Evolutionary conservation across 2,113 vertebrate genomes (phyloP), one percentile per base, ranked within the genome.

Genomic region (Phalacrocorax pelagicus): DNA sequence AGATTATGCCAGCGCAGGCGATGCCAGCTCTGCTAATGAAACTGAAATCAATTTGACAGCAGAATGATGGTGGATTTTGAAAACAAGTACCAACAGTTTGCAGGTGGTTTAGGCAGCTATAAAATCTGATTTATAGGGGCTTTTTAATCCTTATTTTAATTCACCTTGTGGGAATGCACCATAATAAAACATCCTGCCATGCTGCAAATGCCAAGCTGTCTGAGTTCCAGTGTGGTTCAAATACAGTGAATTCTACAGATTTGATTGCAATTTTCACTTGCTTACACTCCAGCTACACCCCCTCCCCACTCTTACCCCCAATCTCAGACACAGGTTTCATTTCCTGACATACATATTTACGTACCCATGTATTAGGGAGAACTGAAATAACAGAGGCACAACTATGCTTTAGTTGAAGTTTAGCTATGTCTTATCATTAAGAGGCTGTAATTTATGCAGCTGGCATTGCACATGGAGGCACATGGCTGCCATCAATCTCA

Each of bases 111-210:
- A 92, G 84, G 94, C 94, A 95, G 96, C 97, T 69, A 96, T 97
- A 97, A 97, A 97, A 90, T 69, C 80, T 97, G 97, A 98, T 98
- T 98, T 97, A 97, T 77, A 63, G 86, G 49, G 46, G 49, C 82
- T 91, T 96, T 97, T 96, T 94, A 97, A 94, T 97, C 90, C 92
- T 97, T 95, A 82, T 82, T 96, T 96, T 96, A 97, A 97, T 97
- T 97, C 96, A 97, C 97, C 97, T 97, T 97, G 85, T 96, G 96
- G 96, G 95, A 97, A 95, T 22, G 86, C 72, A 51, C 75, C 2
- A 0, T 36, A 77, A 93, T 96, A 97, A 97, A 97, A 34, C 75
- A 97, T 74, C 65, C 69, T 89, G 91, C 87, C 52, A 79, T 0
- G 5, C 47, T 95, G 69, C 80, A 46, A 94, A 71, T 38, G 78